phyloP scores from a whole-genome alignment of 1,140 invertebrate genomes.

The Bombus cullumanus region DNA sequence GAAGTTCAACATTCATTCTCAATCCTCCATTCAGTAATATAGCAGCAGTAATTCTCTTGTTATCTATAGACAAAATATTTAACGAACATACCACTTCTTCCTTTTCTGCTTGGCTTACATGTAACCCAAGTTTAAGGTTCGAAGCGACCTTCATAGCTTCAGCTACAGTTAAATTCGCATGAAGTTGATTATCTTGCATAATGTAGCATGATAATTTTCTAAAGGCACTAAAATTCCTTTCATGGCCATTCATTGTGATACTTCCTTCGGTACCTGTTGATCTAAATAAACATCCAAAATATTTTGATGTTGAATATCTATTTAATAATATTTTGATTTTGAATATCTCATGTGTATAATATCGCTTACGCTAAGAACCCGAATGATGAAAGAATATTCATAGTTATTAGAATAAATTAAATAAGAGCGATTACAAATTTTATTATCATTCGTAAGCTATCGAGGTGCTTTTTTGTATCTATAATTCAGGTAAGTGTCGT shows the following conservation, averaged over 20 bases:
- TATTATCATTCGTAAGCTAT: background rate
- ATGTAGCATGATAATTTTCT: conserved; percentile 98
- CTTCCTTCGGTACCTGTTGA: conserved; percentile 90
- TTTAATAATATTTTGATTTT: too few relatives aligned
- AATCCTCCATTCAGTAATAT: background rate
- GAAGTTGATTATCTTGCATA: conserved; percentile 98
- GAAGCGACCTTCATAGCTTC: conserved; percentile 97
- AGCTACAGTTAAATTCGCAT: conserved; percentile 95
- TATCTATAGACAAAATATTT: background rate
- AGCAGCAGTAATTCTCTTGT: too few relatives aligned
- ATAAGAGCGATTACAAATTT: background rate
- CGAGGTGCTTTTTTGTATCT: background rate
- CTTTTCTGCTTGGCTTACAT: conserved; percentile 88
- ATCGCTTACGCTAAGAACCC: background rate
- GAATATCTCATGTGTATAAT: background rate
- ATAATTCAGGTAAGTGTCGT: background rate
- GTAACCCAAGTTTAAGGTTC: conserved; percentile 92
- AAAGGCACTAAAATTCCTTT: conserved; percentile 94
- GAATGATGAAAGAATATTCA: background rate
- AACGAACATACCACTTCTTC: conserved; percentile 90
- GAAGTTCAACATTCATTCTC: background rate
- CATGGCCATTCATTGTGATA: conserved; percentile 93
- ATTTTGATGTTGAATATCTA: background rate
- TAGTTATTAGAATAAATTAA: background rate
- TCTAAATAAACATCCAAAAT: conserved; percentile 81